These are phyloP conservation scores for Oscheius onirici DNA, from an alignment of 2,888 invertebrate species.

Conservation along the genomic window DNA sequence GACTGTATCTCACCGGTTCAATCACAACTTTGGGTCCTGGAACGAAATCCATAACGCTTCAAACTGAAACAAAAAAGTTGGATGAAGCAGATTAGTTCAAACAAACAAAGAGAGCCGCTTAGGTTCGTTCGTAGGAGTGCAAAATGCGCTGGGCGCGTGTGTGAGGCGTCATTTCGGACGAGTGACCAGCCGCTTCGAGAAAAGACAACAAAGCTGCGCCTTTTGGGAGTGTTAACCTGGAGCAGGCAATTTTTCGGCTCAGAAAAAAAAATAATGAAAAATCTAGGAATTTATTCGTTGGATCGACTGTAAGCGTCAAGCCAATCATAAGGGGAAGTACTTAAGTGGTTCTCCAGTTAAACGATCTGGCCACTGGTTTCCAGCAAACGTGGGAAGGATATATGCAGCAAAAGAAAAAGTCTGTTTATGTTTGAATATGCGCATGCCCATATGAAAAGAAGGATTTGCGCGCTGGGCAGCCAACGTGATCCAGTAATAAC, in stretches of 20 bases:
- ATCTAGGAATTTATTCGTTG: not conserved
- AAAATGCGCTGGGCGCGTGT: slow-evolving; percentile 30
- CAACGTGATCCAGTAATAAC: slow-evolving; percentile 25
- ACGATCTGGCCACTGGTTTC: slow-evolving; percentile 3
- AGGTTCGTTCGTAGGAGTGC: slow-evolving; percentile 25
- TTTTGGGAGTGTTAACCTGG: slow-evolving; percentile 14
- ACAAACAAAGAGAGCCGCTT: slow-evolving; percentile 21
- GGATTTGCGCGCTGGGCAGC: slow-evolving; percentile 11
- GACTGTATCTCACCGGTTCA: slow-evolving; percentile 5
- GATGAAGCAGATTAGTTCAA: too few relatives aligned
- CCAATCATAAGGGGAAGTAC: slow-evolving; percentile 3
- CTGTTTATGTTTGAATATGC: not conserved
- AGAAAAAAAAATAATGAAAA: not conserved
- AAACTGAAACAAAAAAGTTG: not conserved
- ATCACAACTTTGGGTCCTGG: slow-evolving; percentile 27
- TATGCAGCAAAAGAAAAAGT: slow-evolving; percentile 7
- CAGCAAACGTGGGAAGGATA: not conserved
- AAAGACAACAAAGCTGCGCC: slow-evolving; percentile 30
- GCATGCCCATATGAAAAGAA: not conserved
- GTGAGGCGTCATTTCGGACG: slow-evolving; percentile 32
- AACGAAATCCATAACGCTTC: slow-evolving; percentile 8
- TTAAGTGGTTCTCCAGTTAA: slow-evolving; percentile 3
- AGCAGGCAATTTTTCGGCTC: slow-evolving; percentile 21
- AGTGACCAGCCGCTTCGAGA: slow-evolving; percentile 29
- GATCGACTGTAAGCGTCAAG: not conserved